These are phyloP conservation scores for Tachysurus vachellii DNA, from an alignment of 2,113 vertebrate species.

Conservation along the genomic window DNA sequence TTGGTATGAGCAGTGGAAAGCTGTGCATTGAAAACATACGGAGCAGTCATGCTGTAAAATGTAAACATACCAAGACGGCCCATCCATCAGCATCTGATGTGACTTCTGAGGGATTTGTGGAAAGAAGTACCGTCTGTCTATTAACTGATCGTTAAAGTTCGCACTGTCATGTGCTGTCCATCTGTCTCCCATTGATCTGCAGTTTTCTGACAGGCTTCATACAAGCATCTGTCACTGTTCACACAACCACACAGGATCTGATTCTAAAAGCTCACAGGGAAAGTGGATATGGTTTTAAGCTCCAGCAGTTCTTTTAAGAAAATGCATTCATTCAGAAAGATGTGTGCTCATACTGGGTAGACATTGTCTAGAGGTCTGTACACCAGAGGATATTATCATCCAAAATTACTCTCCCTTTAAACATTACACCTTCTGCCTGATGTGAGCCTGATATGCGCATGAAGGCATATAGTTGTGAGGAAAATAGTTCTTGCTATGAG, in stretches of 20 bases:
- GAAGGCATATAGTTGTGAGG: background rate
- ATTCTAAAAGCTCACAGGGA: background rate
- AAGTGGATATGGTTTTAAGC: background rate
- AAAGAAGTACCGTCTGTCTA: conserved; percentile 43
- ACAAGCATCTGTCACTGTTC: conserved; percentile 30
- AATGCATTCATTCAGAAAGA: conserved; percentile 10
- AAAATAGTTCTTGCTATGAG: background rate
- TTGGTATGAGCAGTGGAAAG: conserved; percentile 34
- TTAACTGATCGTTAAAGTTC: conserved; percentile 52
- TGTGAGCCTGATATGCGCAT: background rate
- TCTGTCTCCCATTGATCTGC: conserved; percentile 44
- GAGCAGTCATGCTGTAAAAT: conserved; percentile 33
- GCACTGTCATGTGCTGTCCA: conserved; percentile 36
- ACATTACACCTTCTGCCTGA: background rate
- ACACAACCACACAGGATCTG: conserved; percentile 29
- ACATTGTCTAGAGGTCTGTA: background rate
- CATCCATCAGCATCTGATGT: conserved; percentile 45
- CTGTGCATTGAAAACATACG: conserved; percentile 32
- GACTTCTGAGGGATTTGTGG: conserved; percentile 39
- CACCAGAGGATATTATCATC: background rate
- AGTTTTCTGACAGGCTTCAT: conserved; percentile 44
- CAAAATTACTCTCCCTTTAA: background rate
- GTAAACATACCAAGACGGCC: conserved; percentile 34
- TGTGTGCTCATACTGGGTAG: too few species aligned
- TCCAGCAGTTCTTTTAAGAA: background rate